These are phyloP conservation scores for Polypterus senegalus DNA, from an alignment of 2,113 vertebrate genomes.

Conservation along the genomic window DNA sequence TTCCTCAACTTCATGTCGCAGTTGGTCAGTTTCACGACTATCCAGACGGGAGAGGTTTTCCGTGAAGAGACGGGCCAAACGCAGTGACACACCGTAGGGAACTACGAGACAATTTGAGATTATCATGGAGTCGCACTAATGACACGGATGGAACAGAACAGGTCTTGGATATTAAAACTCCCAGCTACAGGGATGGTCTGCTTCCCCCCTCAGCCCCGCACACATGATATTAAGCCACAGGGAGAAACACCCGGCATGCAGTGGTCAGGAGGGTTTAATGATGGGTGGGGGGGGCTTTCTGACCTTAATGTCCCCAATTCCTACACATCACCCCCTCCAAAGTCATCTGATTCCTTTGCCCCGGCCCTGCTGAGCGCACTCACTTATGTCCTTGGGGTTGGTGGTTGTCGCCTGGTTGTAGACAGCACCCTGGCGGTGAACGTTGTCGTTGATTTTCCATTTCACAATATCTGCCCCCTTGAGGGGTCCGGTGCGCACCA, in stretches of 20 bases:
- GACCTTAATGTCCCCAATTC: not conserved
- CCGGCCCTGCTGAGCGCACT: slow-evolving; percentile 18
- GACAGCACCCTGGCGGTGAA: slow-evolving; percentile 54
- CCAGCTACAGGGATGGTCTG: not conserved
- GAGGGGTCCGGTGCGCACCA: slow-evolving; percentile 69
- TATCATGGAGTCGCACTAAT: too few species aligned
- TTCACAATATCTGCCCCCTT: slow-evolving; percentile 73
- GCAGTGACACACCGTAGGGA: slow-evolving; percentile 71
- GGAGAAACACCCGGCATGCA: too few species aligned
- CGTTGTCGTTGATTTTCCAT: slow-evolving; percentile 88
- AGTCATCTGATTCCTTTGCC: not conserved
- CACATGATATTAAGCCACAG: too few species aligned
- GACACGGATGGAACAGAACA: too few species aligned
- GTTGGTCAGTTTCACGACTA: slow-evolving; percentile 57
- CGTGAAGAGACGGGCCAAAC: slow-evolving; percentile 65
- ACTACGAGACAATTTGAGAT: slow-evolving; percentile 40
- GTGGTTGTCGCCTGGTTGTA: slow-evolving; percentile 36
- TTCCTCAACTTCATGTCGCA: slow-evolving; percentile 76
- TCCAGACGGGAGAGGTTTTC: slow-evolving; percentile 65
- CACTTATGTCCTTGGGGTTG: slow-evolving; percentile 68
- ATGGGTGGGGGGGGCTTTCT: too few species aligned
- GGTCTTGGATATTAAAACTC: too few species aligned
- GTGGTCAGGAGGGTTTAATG: too few species aligned
- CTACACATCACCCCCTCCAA: rapidly evolving
- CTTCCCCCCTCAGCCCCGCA: not conserved